phyloP scores from a whole-genome alignment of 2,113 vertebrate genomes.

The Chaetops frenatus region DNA sequence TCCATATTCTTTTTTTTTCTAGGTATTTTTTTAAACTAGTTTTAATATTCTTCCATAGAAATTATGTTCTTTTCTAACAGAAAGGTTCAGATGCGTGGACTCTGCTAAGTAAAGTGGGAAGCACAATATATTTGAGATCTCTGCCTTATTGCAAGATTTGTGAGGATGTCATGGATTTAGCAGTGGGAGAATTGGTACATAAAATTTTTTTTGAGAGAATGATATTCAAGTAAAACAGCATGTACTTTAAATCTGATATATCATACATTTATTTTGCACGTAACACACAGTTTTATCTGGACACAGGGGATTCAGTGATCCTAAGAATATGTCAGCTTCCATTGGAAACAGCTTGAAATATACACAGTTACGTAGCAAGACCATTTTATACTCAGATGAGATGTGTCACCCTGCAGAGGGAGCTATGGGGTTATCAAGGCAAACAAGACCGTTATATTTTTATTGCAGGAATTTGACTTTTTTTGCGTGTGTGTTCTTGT shows the following conservation, averaged over 20 bases:
- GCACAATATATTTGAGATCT: neutral
- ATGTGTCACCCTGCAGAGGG: slow-evolving; percentile 19
- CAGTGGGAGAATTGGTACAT: neutral
- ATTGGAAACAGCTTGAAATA: neutral
- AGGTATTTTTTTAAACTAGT: neutral
- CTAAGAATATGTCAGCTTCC: neutral
- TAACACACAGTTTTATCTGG: neutral
- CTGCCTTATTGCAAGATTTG: neutral
- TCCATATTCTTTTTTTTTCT: neutral
- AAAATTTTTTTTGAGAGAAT: neutral
- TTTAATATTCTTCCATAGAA: neutral
- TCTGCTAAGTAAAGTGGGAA: neutral
- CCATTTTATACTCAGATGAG: neutral
- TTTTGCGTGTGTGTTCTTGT: neutral
- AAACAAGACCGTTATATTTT: neutral
- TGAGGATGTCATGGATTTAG: neutral
- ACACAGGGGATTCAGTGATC: neutral
- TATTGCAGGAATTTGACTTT: neutral
- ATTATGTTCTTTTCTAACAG: neutral
- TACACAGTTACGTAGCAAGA: neutral
- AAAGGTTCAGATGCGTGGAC: neutral
- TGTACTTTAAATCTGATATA: neutral
- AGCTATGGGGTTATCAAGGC: neutral
- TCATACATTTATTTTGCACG: neutral
- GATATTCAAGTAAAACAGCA: neutral